Conservation (phyloP, 1,140 invertebrate genomes). For the Heliothis virescens region DNA sequence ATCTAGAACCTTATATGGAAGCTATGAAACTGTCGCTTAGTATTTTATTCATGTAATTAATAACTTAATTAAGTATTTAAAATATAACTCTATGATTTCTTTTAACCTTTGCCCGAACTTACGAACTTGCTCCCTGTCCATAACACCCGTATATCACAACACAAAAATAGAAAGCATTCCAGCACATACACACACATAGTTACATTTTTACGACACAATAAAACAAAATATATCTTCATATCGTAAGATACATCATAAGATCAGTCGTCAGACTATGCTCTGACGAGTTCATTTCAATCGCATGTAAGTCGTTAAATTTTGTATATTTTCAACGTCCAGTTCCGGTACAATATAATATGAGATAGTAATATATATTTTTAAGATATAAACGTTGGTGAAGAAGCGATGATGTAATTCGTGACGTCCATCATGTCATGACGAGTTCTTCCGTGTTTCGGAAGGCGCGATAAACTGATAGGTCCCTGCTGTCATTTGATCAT, state of each 20-base stretch:
- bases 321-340: background rate
- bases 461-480: too few species aligned
- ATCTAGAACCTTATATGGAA: too few species aligned
- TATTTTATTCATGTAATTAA: too few species aligned
- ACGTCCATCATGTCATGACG: background rate
- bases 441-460: too few species aligned
- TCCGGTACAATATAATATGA: background rate
- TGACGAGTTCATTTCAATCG: conserved; percentile 8
- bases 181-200: conserved; percentile 22
- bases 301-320: conserved; percentile 2
- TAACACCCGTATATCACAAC: background rate
- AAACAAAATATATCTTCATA: conserved; percentile 47
- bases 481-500: too few species aligned
- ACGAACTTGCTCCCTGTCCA: background rate
- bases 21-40: too few species aligned
- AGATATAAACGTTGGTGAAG: too few species aligned
- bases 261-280: conserved; percentile 5
- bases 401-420: background rate
- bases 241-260: conserved; percentile 19
- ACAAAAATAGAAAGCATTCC: conserved; percentile 28
- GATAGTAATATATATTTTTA: background rate
- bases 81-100: too few species aligned
- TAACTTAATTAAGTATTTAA: too few species aligned
- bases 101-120: too few species aligned
- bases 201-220: conserved; percentile 49